Percentiles rank a stretch among this genome's conserved stretches.
phyloP scores from a whole-genome alignment of 2,797 vertebrate genomes.

The Sebastes oblongus region DNA sequence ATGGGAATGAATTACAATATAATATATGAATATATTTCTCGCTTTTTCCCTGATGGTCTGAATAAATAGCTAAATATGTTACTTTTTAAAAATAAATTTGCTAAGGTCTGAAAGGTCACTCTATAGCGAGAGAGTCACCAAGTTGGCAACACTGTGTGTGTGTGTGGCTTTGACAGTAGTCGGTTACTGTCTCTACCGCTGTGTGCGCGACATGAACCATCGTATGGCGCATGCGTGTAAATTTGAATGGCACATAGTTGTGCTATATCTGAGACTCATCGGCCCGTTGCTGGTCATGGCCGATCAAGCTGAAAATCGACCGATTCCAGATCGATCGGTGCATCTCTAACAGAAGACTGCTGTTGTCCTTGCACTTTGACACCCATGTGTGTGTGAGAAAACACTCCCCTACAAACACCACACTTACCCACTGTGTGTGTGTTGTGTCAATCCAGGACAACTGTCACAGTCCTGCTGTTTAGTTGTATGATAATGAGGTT shows the following conservation, averaged over 20 bases:
- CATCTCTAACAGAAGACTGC: not conserved
- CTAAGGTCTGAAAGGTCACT: not conserved
- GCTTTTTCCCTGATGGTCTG: not conserved
- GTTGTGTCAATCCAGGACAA: not conserved
- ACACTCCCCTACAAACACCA: not conserved
- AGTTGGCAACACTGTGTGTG: not conserved
- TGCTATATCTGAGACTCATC: not conserved
- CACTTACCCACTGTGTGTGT: not conserved
- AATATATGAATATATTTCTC: not conserved
- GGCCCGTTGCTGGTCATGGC: not conserved
- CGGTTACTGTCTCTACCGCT: not conserved
- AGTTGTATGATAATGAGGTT: not conserved
- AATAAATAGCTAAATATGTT: not conserved
- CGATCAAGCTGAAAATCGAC: not conserved
- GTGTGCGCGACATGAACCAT: fast-evolving
- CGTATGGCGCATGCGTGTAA: not conserved
- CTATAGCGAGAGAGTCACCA: not conserved
- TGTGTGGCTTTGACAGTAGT: not conserved
- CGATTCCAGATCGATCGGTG: not conserved
- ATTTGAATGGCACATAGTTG: not conserved
- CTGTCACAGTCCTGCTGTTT: not conserved
- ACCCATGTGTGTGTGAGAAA: not conserved
- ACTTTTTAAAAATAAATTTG: not conserved
- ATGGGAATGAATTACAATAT: not conserved
- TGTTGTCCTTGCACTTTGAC: not conserved